Percentiles rank a stretch among this genome's conserved stretches.
These are phyloP conservation scores for Lepidostoma basale DNA, from an alignment of 1,140 invertebrate genomes.

Conservation along the genomic window DNA sequence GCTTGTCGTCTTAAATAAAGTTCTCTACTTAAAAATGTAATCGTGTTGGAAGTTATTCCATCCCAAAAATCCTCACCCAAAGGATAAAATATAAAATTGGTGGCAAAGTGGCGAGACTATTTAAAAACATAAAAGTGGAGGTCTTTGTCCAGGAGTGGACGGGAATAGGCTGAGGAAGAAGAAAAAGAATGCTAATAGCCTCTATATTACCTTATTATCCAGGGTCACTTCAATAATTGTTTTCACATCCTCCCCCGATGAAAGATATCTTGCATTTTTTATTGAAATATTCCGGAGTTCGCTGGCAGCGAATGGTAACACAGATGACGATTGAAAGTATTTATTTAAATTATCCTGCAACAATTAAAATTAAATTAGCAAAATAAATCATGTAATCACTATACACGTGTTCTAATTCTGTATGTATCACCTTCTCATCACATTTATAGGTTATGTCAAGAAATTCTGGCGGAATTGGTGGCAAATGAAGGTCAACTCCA, in stretches of 20 bases:
- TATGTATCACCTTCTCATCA: not conserved
- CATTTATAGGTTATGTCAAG: slow-evolving; percentile 28
- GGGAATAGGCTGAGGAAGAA: not conserved
- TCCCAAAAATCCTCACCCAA: no score
- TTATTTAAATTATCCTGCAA: not conserved
- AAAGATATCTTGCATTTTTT: slow-evolving; percentile 11
- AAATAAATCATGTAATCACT: no score
- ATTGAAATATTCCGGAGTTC: not conserved
- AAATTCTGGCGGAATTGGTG: slow-evolving; percentile 16
- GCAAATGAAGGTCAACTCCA: slow-evolving; percentile 9
- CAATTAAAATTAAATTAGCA: not conserved
- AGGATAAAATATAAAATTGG: no score
- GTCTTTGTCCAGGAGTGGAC: no score
- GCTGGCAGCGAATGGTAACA: slow-evolving; percentile 30
- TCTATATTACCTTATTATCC: slow-evolving; percentile 31
- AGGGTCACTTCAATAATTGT: slow-evolving; percentile 34
- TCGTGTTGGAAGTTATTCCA: no score
- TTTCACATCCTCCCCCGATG: slow-evolving; percentile 24
- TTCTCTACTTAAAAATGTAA: not conserved
- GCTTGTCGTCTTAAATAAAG: not conserved
- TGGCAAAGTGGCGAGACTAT: no score
- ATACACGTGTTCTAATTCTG: no score
- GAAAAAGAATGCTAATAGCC: not conserved
- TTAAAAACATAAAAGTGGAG: no score
- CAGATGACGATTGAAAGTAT: not conserved